Percentiles rank a stretch among this genome's conserved stretches.
Evolutionary conservation across 2,888 invertebrate genomes (phyloP).

Genomic region (Hirtodrosophila alboralis): DNA sequence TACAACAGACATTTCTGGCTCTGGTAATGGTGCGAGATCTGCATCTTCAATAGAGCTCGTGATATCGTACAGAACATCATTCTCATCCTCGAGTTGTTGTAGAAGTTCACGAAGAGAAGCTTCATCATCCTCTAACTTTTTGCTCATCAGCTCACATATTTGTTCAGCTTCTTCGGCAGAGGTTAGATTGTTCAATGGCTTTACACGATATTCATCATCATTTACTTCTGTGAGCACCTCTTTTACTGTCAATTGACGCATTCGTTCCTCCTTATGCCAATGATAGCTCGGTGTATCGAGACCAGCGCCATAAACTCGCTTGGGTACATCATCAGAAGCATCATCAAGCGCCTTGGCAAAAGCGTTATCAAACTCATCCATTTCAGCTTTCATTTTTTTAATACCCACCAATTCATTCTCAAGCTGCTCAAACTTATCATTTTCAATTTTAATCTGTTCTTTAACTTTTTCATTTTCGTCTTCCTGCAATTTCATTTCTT

Average conservation of each 20-base stretch:
- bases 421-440: background rate
- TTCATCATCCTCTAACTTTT: constrained; percentile 62
- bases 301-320: constrained; percentile 52
- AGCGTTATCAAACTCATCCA: constrained; percentile 24
- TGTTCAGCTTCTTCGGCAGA: constrained; percentile 39
- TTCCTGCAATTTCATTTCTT: constrained; percentile 1
- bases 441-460: background rate
- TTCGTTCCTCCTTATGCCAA: constrained; percentile 53
- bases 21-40: constrained; percentile 12
- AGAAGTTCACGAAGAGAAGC: constrained; percentile 57
- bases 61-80: constrained; percentile 42
- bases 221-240: background rate
- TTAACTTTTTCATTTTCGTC: background rate
- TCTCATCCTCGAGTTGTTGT: constrained; percentile 68
- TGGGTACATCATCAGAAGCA: constrained; percentile 58
- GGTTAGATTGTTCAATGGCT: constrained; percentile 9
- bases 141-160: constrained; percentile 33
- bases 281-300: constrained; percentile 41
- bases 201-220: constrained; percentile 2
- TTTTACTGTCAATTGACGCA: constrained; percentile 42
- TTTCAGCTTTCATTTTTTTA: background rate
- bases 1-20: constrained; percentile 25
- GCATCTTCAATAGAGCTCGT: constrained; percentile 32
- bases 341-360: constrained; percentile 55
- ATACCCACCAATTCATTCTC: no score